Evolutionary conservation across 2,888 invertebrate genomes (phyloP).

Genomic region (Mythimna lalbum): DNA sequence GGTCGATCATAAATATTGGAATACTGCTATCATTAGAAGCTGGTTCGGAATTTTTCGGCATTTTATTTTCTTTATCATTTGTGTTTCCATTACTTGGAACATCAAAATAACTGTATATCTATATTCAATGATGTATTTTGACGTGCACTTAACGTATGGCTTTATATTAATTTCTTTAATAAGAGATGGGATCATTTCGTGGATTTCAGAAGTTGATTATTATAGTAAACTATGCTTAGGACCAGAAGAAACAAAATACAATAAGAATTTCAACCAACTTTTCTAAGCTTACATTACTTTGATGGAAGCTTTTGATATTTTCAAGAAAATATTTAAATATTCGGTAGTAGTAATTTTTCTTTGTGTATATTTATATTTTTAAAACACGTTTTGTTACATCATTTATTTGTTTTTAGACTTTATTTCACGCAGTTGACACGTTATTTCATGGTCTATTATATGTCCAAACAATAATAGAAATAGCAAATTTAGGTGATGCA

Average conservation of each 20-base stretch:
- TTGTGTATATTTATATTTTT: background rate
- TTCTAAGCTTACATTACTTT: slow-evolving; percentile 26
- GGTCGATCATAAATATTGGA: background rate
- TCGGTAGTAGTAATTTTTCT: background rate
- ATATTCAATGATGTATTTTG: slow-evolving; percentile 26
- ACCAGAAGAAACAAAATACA: slow-evolving; percentile 9
- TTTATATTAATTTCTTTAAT: slow-evolving; percentile 14
- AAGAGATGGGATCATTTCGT: slow-evolving; percentile 11
- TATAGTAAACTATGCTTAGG: slow-evolving; percentile 1
- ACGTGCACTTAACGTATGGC: slow-evolving; percentile 23
- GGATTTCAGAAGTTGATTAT: slow-evolving; percentile 21
- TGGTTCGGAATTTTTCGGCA: background rate
- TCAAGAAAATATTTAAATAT: slow-evolving; percentile 28
- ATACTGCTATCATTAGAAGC: background rate
- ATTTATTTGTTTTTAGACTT: slow-evolving; percentile 8
- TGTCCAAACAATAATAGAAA: slow-evolving; percentile 19
- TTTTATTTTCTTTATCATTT: background rate
- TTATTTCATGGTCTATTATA: slow-evolving; percentile 20
- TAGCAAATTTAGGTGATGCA: background rate
- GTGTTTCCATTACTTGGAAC: background rate
- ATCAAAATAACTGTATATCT: background rate
- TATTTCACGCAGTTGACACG: slow-evolving; percentile 29
- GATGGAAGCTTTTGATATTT: slow-evolving; percentile 27
- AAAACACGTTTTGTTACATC: no score
- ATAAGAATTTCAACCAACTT: slow-evolving; percentile 1